Evolutionary conservation across 2,888 invertebrate genomes (phyloP).

Genomic region (Caenorhabditis afra): DNA sequence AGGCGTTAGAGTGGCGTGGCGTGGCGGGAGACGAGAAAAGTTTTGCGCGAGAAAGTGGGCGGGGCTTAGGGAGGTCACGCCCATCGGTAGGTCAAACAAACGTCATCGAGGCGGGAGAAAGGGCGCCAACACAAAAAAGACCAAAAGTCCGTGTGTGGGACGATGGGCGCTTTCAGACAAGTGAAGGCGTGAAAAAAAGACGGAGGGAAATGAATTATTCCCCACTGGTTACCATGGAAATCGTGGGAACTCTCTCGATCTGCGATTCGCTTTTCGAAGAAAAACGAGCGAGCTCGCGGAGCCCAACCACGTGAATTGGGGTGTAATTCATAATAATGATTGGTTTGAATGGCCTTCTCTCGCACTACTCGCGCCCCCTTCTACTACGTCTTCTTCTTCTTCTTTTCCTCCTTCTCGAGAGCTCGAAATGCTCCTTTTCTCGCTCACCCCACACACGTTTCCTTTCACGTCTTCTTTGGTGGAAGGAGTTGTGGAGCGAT

Average conservation of each 20-base stretch:
- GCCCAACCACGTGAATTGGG: not conserved
- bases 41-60: too few species aligned
- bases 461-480: too few species aligned
- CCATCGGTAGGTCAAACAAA: not conserved
- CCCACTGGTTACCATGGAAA: conserved; percentile 34
- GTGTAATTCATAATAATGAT: conserved; percentile 23
- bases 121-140: too few species aligned
- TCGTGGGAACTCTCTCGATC: conserved; percentile 14
- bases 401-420: not conserved
- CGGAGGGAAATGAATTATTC: not conserved
- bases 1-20: too few species aligned
- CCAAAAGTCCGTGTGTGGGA: not conserved
- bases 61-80: conserved; percentile 23
- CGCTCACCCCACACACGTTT: too few species aligned
- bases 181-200: not conserved
- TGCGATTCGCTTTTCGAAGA: not conserved
- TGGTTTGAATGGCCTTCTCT: conserved; percentile 6
- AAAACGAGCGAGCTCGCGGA: not conserved
- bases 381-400: not conserved
- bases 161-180: not conserved
- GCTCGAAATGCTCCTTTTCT: too few species aligned
- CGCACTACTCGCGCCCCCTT: not conserved
- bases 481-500: too few species aligned
- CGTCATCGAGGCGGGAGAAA: not conserved
- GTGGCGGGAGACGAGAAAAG: too few species aligned